These are phyloP conservation scores for Deroplatys truncata DNA, from an alignment of 2,888 invertebrate species.

Conservation along the genomic window DNA sequence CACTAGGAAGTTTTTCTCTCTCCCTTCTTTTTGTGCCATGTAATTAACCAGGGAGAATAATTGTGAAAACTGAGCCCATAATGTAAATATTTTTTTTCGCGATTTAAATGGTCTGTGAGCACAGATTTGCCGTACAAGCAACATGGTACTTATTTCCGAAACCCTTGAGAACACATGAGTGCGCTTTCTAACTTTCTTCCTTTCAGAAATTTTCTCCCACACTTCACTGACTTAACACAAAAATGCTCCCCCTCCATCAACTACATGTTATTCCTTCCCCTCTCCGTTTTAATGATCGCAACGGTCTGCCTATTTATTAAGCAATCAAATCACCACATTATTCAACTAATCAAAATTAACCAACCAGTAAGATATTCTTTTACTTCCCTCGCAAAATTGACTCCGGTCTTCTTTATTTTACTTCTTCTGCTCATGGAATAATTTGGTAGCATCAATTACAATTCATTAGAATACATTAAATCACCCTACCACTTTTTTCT, in stretches of 20 bases:
- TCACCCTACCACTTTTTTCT: background rate
- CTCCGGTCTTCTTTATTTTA: background rate
- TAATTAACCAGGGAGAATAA: too few species aligned
- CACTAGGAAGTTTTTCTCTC: too few species aligned
- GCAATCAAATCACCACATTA: background rate
- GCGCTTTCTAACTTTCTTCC: background rate
- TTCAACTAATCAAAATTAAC: background rate
- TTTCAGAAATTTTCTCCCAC: background rate
- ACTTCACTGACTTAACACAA: background rate
- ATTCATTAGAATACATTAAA: conserved; percentile 33
- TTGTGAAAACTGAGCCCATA: background rate
- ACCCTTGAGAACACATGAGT: background rate
- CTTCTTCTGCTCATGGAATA: background rate
- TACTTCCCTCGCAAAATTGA: background rate
- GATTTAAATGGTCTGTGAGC: background rate
- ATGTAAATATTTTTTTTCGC: background rate
- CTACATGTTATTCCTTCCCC: background rate
- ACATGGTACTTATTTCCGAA: background rate
- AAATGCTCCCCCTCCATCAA: background rate
- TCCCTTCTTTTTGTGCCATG: too few species aligned
- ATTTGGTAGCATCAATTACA: conserved; percentile 33
- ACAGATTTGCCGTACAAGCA: background rate
- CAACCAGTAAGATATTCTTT: background rate
- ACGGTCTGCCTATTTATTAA: background rate
- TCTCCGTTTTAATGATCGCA: background rate